Evolutionary conservation across 1,140 invertebrate species (phyloP).

Genomic region (Psix sp.): DNA sequence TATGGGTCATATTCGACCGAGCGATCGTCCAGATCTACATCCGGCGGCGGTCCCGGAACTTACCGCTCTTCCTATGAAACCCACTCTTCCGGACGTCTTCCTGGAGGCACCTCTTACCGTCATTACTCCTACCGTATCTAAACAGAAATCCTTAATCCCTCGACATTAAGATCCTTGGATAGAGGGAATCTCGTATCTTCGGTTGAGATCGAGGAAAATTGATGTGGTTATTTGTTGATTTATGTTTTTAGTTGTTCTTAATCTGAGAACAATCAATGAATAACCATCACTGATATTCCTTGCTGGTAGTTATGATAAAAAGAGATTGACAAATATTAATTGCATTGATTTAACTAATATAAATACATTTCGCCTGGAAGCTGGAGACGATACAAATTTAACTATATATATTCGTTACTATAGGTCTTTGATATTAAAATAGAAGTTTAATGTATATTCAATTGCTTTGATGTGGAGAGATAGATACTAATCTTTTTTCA

Average conservation of each 20-base stretch:
- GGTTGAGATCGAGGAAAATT: conserved; percentile 13
- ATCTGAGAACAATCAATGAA: not conserved
- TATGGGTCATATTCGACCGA: conserved; percentile 84
- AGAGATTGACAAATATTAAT: too few relatives aligned
- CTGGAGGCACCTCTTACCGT: conserved; percentile 87
- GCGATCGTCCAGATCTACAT: conserved; percentile 80
- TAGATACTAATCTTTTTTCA: not conserved
- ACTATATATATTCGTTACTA: too few relatives aligned
- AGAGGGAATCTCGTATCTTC: conserved; percentile 16
- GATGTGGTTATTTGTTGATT: conserved; percentile 6
- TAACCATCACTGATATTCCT: conserved; percentile 13
- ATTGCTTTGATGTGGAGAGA: too few relatives aligned
- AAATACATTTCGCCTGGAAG: too few relatives aligned
- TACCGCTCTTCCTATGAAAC: conserved; percentile 87
- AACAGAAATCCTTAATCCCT: conserved; percentile 54
- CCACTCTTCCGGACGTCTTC: conserved; percentile 84
- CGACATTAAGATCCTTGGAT: conserved; percentile 27
- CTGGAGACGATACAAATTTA: too few relatives aligned
- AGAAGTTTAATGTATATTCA: too few relatives aligned
- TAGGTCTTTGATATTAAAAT: too few relatives aligned
- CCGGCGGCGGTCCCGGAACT: conserved; percentile 85
- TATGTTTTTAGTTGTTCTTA: too few relatives aligned
- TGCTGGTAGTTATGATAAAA: conserved; percentile 26
- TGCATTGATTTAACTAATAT: too few relatives aligned
- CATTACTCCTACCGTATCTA: conserved; percentile 91